Conservation (phyloP, 2,888 invertebrate species). For the Actias luna region DNA sequence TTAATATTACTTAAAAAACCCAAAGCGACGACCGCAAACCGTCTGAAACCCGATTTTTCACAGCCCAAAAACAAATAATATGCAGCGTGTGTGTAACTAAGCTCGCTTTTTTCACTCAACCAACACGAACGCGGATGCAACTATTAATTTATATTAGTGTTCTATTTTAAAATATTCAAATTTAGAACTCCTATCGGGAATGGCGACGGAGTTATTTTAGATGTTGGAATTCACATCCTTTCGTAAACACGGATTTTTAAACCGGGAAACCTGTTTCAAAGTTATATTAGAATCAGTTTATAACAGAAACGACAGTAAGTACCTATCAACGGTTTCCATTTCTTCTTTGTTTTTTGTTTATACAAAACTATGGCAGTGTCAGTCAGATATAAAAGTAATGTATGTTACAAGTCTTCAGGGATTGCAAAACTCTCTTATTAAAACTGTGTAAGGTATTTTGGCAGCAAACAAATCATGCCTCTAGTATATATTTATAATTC, state of each 20-base stretch:
- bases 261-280: neutral
- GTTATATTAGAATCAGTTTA: neutral
- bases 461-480: too few relatives aligned
- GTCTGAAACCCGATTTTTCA: constrained; percentile 75
- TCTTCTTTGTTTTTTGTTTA: too few relatives aligned
- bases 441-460: too few relatives aligned
- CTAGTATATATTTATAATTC: too few relatives aligned
- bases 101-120: constrained; percentile 47
- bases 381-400: too few relatives aligned
- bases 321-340: neutral
- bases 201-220: constrained; percentile 30
- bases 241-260: constrained; percentile 26
- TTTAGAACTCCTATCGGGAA: constrained; percentile 26
- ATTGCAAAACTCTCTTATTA: too few relatives aligned
- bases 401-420: too few relatives aligned
- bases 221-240: constrained; percentile 20
- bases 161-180: constrained; percentile 53
- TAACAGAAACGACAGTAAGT: neutral
- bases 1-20: constrained; percentile 74
- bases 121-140: constrained; percentile 38
- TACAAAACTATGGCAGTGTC: too few relatives aligned
- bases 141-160: constrained; percentile 72
- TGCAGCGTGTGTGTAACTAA: constrained; percentile 60
- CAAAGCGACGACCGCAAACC: constrained; percentile 64
- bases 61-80: constrained; percentile 74